Percentiles rank a stretch among this genome's conserved stretches.
Evolutionary conservation across 2,113 vertebrate species (phyloP).

Genomic region (Herpetotheres cachinnans): DNA sequence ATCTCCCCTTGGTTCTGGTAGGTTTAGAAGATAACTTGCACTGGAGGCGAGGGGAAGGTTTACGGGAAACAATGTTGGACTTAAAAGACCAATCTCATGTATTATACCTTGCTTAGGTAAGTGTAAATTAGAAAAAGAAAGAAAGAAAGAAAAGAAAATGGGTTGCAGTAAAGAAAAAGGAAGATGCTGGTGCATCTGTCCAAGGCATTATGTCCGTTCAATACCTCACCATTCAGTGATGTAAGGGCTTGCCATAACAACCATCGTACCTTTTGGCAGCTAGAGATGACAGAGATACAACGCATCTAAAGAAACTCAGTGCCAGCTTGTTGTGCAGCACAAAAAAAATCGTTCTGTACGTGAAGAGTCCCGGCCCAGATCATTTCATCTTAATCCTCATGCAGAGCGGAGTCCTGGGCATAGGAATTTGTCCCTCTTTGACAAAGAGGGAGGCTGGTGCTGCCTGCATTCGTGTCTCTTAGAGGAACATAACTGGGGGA

Average conservation of each 20-base stretch:
- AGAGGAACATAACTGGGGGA: neutral
- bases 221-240: neutral
- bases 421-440: neutral
- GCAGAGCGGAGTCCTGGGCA: neutral
- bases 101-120: neutral
- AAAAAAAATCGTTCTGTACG: neutral
- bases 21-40: neutral
- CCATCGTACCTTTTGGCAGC: neutral
- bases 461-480: neutral
- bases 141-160: neutral
- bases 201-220: neutral
- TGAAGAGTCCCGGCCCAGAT: neutral
- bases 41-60: neutral
- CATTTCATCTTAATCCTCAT: fast-evolving
- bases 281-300: neutral
- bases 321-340: neutral
- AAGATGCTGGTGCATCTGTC: neutral
- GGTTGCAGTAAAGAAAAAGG: neutral
- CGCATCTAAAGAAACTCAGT: neutral
- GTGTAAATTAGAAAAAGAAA: neutral
- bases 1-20: neutral
- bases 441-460: neutral
- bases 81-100: neutral
- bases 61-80: neutral
- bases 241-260: constrained; percentile 29